phyloP scores from a whole-genome alignment of 2,888 invertebrate genomes.

The Allolobophora icterica region DNA sequence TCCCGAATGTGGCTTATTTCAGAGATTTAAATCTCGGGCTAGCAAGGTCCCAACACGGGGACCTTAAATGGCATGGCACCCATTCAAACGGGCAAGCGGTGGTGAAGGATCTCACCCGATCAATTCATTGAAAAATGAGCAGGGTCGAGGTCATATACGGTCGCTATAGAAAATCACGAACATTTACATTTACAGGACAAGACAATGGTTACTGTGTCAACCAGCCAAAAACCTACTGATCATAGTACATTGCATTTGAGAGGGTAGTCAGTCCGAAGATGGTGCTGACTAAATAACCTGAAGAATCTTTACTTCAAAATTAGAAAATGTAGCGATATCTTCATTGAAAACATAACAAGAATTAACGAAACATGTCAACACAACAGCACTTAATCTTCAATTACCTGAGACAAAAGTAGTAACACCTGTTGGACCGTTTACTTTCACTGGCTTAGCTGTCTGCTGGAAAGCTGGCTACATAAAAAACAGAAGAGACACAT shows the following conservation, averaged over 20 bases:
- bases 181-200: no score
- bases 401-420: constrained; percentile 19
- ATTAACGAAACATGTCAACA: not conserved
- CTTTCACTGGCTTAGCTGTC: not conserved
- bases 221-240: not conserved
- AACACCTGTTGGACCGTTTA: not conserved
- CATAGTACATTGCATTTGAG: not conserved
- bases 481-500: not conserved
- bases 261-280: not conserved
- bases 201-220: not conserved
- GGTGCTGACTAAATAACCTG: not conserved
- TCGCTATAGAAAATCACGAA: no score
- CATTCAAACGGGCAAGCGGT: no score
- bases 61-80: no score
- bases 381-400: not conserved
- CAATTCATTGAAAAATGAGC: no score
- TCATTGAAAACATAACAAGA: not conserved
- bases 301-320: no score
- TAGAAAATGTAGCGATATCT: not conserved
- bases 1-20: no score
- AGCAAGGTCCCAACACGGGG: no score
- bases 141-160: no score
- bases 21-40: no score
- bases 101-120: no score
- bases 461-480: constrained; percentile 17